phyloP scores from a whole-genome alignment of 2,888 invertebrate genomes.

The Pharmacophagus antenor region DNA sequence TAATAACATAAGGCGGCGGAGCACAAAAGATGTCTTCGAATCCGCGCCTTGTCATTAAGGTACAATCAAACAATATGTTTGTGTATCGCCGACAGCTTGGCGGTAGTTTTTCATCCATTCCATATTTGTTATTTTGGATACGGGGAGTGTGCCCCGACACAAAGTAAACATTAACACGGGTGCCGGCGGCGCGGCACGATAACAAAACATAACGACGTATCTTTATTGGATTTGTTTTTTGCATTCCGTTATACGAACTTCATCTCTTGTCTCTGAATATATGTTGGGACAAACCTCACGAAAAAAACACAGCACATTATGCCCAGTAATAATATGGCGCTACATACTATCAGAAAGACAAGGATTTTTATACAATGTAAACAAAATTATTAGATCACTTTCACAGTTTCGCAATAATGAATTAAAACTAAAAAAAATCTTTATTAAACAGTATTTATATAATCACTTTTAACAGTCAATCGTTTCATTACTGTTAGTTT shows the following conservation, averaged over 20 bases:
- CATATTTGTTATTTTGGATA: constrained; percentile 78
- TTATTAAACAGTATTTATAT: no score
- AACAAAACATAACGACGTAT: constrained; percentile 58
- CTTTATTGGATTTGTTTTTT: constrained; percentile 75
- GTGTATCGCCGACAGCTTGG: constrained; percentile 79
- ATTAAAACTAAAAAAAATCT: no score
- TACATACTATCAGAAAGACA: no score
- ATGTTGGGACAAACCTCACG: neutral
- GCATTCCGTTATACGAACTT: constrained; percentile 49
- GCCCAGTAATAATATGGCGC: no score
- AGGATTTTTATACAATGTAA: no score
- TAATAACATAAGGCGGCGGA: constrained; percentile 69
- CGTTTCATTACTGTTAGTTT: no score
- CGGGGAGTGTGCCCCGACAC: constrained; percentile 71
- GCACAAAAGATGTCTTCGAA: constrained; percentile 71
- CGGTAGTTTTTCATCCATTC: constrained; percentile 76
- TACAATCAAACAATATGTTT: constrained; percentile 80
- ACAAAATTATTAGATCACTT: no score
- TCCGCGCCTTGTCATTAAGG: constrained; percentile 79
- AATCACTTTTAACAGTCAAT: no score
- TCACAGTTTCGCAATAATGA: no score
- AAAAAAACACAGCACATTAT: no score
- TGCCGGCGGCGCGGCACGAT: constrained; percentile 34
- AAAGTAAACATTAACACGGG: constrained; percentile 72
- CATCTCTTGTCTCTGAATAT: neutral